Conservation (phyloP, 2,888 invertebrate genomes). For the Clunio marinus region DNA sequence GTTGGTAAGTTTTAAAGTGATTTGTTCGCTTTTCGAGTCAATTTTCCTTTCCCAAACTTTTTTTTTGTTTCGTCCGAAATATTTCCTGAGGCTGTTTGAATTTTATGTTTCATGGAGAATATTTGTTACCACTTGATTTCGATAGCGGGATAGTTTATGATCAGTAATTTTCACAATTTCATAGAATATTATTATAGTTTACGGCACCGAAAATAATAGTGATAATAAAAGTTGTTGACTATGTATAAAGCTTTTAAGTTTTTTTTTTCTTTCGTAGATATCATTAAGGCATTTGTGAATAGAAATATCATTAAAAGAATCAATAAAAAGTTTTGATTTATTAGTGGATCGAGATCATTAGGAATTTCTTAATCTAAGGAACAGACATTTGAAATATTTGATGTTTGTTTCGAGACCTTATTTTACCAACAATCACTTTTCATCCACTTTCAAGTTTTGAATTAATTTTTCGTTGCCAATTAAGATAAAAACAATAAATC, state of each 20-base stretch:
- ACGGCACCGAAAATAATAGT: conserved; percentile 27
- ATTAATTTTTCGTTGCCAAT: no score
- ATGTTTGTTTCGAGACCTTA: no score
- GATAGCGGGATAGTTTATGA: conserved; percentile 15
- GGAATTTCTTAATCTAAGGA: no score
- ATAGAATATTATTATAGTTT: conserved; percentile 31
- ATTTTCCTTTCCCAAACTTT: neutral
- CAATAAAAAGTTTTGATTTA: neutral
- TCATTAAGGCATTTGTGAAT: no score
- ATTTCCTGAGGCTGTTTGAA: conserved; percentile 32
- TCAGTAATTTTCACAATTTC: conserved; percentile 13
- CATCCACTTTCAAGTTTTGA: no score
- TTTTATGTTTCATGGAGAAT: conserved; percentile 21
- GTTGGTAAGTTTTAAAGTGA: no score
- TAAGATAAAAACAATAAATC: no score
- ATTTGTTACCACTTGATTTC: conserved; percentile 15
- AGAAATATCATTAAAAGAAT: no score
- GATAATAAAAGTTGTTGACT: conserved; percentile 30
- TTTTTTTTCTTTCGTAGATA: no score
- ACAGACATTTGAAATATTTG: no score
- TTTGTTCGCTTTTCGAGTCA: neutral
- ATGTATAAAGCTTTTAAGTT: no score
- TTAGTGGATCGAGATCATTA: neutral
- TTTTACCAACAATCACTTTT: no score
- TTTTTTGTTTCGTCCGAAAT: conserved; percentile 24